Evolutionary conservation across 2,113 vertebrate genomes (phyloP), one percentile per base, ranked within the genome.

Genomic region (Rattus rattus): DNA sequence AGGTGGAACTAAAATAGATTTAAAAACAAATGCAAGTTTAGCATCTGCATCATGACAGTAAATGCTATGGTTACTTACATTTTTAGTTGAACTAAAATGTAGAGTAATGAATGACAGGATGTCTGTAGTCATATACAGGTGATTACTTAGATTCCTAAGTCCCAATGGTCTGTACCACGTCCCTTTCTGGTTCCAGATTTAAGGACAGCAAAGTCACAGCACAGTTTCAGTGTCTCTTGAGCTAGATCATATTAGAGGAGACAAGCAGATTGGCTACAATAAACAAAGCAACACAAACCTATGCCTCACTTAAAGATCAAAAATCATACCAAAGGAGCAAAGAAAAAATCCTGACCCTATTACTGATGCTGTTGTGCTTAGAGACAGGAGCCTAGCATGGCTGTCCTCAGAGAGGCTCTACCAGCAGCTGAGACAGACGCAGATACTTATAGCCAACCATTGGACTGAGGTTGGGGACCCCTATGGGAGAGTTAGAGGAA

Each of bases 1-100:
- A 2, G 99, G 99, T 56, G 99, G 99, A 22, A 99, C 99, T 99
- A 91, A 7, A 85, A 90, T 72, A 52, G 59, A 93, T 73, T 88
- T 98, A 70, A 86, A 90, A 97, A 92, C 69, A 94, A 84, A 96
- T 83, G 19, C 85, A 90, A 90, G 84, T 70, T 94, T 70, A 91
- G 79, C 28, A 63, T 72, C 73, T 67, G 36, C 13, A 79, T 84
- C 77, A 92, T 69, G 92, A 59, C 69, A 54, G 90, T 56, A 88
- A n/a, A 47, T 24, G 52, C 22, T 72, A 28, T 0, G 56, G 12
- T 33, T n/a, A 2, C 75, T 77, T 65, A 86, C n/a, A 75, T 12
- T 85, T 65, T 20, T n/a, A 16, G 22, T 56, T 69, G 81, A 72
- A 89, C 54, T 47, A 69, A 54, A 63, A 67, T 28, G 33, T 1